A percentile compares a stretch with the other conserved stretches of the same genome.
phyloP scores from a whole-genome alignment of 1,140 invertebrate species.

The Atta colombica region DNA sequence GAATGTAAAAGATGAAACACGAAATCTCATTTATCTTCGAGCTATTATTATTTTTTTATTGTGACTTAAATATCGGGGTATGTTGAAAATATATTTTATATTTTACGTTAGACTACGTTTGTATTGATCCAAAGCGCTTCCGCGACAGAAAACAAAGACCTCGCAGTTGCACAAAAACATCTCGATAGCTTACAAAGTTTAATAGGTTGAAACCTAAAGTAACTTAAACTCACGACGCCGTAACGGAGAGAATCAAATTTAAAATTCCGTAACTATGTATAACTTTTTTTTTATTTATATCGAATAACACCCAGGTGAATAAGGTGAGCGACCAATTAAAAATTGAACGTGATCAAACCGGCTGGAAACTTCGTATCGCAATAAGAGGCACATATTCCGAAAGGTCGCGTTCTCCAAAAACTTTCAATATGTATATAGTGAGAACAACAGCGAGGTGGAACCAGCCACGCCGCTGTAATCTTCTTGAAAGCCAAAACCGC shows the following conservation, averaged over 20 bases:
- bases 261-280: slow-evolving; percentile 11
- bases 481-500: slow-evolving; percentile 42
- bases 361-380: not conserved
- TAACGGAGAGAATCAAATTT: not conserved
- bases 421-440: slow-evolving; percentile 14
- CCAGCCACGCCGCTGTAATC: slow-evolving; percentile 30
- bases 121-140: not conserved
- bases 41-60: not conserved
- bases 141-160: not conserved
- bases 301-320: not conserved
- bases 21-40: slow-evolving; percentile 2
- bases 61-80: not conserved
- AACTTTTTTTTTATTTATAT: not conserved
- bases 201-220: slow-evolving; percentile 24
- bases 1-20: not conserved
- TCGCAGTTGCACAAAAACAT: not conserved
- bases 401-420: slow-evolving; percentile 34
- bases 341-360: slow-evolving; percentile 22
- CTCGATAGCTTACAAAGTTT: slow-evolving; percentile 5
- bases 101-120: not conserved
- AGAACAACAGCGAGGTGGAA: not conserved
- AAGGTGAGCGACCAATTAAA: slow-evolving; percentile 44
- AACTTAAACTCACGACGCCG: not conserved
- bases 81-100: not conserved
- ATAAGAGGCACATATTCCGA: not conserved